phyloP scores from a whole-genome alignment of 2,113 vertebrate species.

The Mus pahari region DNA sequence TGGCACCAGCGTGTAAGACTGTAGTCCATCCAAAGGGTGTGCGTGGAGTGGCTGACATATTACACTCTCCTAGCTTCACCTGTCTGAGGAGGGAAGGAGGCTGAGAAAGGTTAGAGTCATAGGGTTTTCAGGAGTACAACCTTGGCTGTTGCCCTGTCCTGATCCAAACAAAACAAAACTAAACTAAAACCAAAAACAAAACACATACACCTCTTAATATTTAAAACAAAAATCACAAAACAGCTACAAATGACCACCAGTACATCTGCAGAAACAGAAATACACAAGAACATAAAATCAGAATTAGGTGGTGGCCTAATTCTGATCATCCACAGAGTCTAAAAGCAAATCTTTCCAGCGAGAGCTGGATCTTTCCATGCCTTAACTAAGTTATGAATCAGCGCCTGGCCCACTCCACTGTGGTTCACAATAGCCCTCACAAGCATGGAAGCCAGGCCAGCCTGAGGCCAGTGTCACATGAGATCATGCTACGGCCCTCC shows the following conservation, averaged over 20 bases:
- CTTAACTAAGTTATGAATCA: background rate
- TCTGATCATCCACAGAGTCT: background rate
- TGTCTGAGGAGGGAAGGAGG: too few relatives aligned
- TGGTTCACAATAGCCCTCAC: background rate
- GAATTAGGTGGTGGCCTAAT: constrained; percentile 1
- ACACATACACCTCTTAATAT: background rate
- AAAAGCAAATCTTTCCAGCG: background rate
- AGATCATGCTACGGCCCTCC: background rate
- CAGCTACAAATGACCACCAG: background rate
- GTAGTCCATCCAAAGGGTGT: background rate
- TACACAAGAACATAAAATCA: background rate
- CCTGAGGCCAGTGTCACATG: background rate
- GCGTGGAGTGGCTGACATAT: fast-evolving
- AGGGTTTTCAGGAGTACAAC: background rate
- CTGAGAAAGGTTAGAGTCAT: fast-evolving
- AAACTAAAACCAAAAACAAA: background rate
- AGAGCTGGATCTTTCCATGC: background rate
- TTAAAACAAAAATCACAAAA: constrained; percentile 16
- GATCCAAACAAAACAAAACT: too few relatives aligned
- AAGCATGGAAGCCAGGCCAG: background rate
- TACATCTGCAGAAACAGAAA: background rate
- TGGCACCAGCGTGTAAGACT: background rate
- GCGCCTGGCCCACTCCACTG: background rate
- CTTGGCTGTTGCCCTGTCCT: background rate
- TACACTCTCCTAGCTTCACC: fast-evolving